Evolutionary conservation across 2,113 vertebrate species (phyloP), one percentile per base, ranked within the genome.

Genomic region (Oreochromis spilurus): DNA sequence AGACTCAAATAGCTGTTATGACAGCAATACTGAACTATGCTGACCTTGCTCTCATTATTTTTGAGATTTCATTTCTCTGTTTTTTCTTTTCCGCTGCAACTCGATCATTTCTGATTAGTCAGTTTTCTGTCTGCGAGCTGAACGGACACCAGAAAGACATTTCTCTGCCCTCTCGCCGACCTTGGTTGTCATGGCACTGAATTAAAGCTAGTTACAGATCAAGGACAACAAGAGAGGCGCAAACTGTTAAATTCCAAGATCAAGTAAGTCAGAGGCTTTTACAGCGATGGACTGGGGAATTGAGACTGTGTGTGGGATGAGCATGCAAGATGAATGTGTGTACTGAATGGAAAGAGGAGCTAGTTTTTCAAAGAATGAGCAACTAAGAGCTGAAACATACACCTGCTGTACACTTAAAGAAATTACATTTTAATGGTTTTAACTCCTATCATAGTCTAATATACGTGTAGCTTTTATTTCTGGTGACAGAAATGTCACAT

Each of bases 201-300:
- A 92, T 93, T 93, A 90, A 86, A 88, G 88, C 89, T 21, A 57
- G 81, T 82, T 87, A 57, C 57, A 90, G 90, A 93, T 91, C 88
- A 92, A 91, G 87, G 89, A 90, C 89, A 93, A 87, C 77, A 88
- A 87, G 65, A 54, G 34, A 84, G 82, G 82, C 11, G 0, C 62
- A 92, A 92, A 89, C 67, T 81, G 86, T 81, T 91, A 38, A 92
- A 93, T 93, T 94, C 81, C 67, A 36, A 91, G 84, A 92, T 92
- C 84, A 88, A 88, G 90, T 54, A 85, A 88, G 52, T 79, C 85
- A 83, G 72, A 87, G 43, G 83, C 84, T 93, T 93, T 91, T 81
- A 85, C 60, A 82, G 70, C 19, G 3, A 90, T 79, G 81, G 81
- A 65, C 77, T 50, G 29, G 87, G 85, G 84, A 85, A 77, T 88